These are phyloP conservation scores for Kradibia gibbosae DNA, from an alignment of 1,140 invertebrate species.

Conservation along the genomic window DNA sequence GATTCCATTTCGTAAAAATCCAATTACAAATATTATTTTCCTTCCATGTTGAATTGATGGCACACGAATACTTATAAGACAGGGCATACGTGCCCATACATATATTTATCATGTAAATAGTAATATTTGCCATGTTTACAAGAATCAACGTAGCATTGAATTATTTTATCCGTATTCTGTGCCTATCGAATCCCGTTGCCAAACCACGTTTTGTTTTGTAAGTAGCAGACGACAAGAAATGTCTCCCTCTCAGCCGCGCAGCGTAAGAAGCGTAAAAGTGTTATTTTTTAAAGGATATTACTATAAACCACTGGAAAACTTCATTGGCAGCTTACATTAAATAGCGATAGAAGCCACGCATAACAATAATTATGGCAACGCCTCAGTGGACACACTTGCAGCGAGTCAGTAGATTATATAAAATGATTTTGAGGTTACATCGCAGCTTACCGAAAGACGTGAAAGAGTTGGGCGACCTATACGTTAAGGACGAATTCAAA, in stretches of 20 bases:
- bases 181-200: no score
- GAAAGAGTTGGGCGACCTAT: constrained; percentile 84
- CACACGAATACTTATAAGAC: no score
- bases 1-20: no score
- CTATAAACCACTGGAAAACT: background rate
- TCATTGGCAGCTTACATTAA: background rate
- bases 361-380: background rate
- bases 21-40: no score
- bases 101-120: no score
- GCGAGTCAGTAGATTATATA: constrained; percentile 86
- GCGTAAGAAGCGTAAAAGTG: background rate
- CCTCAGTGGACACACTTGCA: constrained; percentile 73
- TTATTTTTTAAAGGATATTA: background rate
- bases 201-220: no score
- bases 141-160: no score
- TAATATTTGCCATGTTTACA: no score
- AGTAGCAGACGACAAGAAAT: background rate
- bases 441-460: constrained; percentile 85
- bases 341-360: background rate
- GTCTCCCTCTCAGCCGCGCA: no score
- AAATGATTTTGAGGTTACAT: constrained; percentile 89
- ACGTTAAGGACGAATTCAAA: constrained; percentile 91
- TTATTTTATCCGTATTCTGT: no score
- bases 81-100: no score
- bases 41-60: no score